These are phyloP conservation scores for Otolemur crassicaudatus DNA, from an alignment of 2,797 vertebrate genomes.

Conservation along the genomic window DNA sequence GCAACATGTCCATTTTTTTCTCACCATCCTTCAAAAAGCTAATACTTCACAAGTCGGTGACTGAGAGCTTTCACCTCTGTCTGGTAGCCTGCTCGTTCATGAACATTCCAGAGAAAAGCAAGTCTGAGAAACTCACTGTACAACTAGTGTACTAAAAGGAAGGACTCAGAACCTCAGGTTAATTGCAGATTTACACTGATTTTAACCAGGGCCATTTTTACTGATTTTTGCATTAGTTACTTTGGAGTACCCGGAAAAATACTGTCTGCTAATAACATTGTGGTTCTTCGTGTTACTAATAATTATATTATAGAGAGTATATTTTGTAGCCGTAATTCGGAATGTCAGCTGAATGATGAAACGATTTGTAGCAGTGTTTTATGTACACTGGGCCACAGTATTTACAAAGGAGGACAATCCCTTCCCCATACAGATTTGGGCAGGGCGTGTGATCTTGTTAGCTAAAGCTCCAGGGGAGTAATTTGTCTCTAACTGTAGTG, in stretches of 20 bases:
- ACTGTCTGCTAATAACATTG: not conserved
- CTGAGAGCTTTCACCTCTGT: not conserved
- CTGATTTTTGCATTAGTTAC: not conserved
- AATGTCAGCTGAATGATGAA: not conserved
- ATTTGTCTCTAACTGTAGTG: not conserved
- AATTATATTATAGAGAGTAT: not conserved
- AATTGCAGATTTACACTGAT: not conserved
- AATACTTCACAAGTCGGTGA: not conserved
- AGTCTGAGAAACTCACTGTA: not conserved
- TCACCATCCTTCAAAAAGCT: not conserved
- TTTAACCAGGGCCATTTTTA: not conserved
- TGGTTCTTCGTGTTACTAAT: constrained; percentile 9
- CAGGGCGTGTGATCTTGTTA: not conserved
- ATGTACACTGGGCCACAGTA: constrained; percentile 63
- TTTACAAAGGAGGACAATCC: not conserved
- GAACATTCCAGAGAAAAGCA: not conserved
- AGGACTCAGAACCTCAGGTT: not conserved
- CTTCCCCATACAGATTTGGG: not conserved
- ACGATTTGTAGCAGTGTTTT: not conserved
- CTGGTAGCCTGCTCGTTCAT: not conserved
- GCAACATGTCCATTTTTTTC: not conserved
- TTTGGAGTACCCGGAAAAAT: not conserved
- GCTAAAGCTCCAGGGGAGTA: not conserved
- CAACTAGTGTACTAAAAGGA: not conserved
- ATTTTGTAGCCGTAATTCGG: not conserved